phyloP scores from a whole-genome alignment of 1,140 invertebrate genomes.

The Elysia chlorotica region DNA sequence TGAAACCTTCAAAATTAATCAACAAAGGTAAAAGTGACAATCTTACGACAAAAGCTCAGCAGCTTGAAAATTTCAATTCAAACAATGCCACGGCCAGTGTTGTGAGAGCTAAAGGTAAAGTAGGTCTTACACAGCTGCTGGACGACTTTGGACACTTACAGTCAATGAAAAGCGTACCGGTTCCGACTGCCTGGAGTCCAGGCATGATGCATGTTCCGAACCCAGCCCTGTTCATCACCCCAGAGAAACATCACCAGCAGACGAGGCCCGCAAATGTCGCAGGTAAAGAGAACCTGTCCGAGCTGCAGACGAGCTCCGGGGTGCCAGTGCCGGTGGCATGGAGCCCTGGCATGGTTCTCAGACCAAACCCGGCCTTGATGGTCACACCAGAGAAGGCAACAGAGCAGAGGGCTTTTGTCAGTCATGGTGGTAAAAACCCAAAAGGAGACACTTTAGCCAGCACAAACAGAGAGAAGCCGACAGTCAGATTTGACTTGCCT shows the following conservation, averaged over 20 bases:
- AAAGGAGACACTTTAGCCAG: neutral
- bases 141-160: neutral
- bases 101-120: neutral
- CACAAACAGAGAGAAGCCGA: constrained; percentile 2
- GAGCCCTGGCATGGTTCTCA: constrained; percentile 23
- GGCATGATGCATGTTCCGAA: constrained; percentile 6
- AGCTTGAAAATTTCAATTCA: neutral
- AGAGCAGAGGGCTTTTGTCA: no score
- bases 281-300: neutral
- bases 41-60: neutral
- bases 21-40: no score
- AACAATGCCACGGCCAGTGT: neutral
- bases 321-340: constrained; percentile 23
- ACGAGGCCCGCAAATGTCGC: neutral
- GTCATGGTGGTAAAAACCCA: no score
- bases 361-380: constrained; percentile 24
- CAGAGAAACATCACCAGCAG: constrained; percentile 21
- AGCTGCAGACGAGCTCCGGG: constrained; percentile 11
- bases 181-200: constrained; percentile 27
- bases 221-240: constrained; percentile 29
- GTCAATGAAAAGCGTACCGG: constrained; percentile 22
- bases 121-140: neutral
- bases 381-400: constrained; percentile 35
- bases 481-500: constrained; percentile 23
- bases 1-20: neutral